Conservation (phyloP, 2,888 invertebrate genomes). For the Petrophora chlorosata region DNA sequence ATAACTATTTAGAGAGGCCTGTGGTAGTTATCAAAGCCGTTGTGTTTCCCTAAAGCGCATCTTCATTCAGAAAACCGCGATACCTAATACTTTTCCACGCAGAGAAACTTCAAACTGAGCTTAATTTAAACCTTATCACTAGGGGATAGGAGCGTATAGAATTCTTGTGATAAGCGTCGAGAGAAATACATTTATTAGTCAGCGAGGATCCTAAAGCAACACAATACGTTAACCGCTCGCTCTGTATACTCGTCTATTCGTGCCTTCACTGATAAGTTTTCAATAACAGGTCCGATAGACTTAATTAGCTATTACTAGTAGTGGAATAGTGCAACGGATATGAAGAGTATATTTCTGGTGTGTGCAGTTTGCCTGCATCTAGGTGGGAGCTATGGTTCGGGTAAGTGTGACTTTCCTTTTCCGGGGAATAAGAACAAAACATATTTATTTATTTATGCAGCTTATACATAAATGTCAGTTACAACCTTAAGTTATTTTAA, state of each 20-base stretch:
- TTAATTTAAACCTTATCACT: conserved; percentile 26
- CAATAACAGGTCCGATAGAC: conserved; percentile 39
- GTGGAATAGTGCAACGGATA: conserved; percentile 40
- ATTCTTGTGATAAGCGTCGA: conserved; percentile 45
- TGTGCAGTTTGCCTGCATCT: conserved; percentile 53
- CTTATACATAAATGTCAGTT: too few relatives aligned
- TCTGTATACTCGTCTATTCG: conserved; percentile 48
- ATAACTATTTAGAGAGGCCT: conserved; percentile 6
- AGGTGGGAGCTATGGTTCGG: conserved; percentile 46
- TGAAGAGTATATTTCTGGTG: conserved; percentile 53
- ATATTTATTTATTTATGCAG: too few relatives aligned
- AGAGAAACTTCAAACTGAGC: conserved; percentile 14
- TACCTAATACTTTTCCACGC: neutral
- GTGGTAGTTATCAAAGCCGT: conserved; percentile 24
- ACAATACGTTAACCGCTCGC: conserved; percentile 43
- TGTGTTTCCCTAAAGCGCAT: conserved; percentile 36
- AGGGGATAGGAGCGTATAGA: conserved; percentile 23
- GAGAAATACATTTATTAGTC: conserved; percentile 51
- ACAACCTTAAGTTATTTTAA: too few relatives aligned
- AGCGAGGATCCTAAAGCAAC: conserved; percentile 41
- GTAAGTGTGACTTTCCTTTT: too few relatives aligned
- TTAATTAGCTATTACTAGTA: conserved; percentile 33
- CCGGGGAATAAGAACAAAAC: too few relatives aligned
- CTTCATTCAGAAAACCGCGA: conserved; percentile 21
- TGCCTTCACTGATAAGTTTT: conserved; percentile 38